Conservation (phyloP, 1,140 invertebrate genomes). For the Ceratina calcarata region DNA sequence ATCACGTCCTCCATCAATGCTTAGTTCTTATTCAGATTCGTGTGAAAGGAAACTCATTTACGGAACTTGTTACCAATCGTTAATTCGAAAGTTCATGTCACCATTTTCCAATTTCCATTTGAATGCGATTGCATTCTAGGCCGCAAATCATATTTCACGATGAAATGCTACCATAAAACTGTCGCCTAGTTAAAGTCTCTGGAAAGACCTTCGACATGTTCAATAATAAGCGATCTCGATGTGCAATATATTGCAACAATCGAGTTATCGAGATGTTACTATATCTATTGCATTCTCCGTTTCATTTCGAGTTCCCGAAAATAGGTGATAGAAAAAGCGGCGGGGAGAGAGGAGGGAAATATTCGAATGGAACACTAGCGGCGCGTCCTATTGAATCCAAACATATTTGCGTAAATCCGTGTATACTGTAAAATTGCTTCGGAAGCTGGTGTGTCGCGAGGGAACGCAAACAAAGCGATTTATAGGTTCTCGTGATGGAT, state of each 20-base stretch:
- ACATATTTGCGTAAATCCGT: conserved; percentile 15
- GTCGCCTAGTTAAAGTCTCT: neutral
- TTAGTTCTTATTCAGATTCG: neutral
- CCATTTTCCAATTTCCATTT: neutral
- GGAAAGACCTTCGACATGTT: neutral
- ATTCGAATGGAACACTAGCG: neutral
- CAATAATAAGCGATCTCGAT: neutral
- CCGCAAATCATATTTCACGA: too few species aligned
- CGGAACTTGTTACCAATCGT: too few species aligned
- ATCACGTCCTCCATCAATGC: neutral
- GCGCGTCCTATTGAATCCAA: neutral
- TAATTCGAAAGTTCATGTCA: neutral
- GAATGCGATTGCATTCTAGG: neutral
- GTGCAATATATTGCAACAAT: neutral
- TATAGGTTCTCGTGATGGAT: neutral
- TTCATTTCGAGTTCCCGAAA: neutral
- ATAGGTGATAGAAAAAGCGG: neutral
- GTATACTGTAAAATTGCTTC: conserved; percentile 20
- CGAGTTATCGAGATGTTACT: neutral
- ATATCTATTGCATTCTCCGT: neutral
- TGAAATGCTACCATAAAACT: neutral
- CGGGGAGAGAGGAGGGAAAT: neutral
- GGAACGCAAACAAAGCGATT: conserved; percentile 10
- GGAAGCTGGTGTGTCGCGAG: neutral
- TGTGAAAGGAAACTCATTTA: too few species aligned